Base-by-base conservation (phyloP, 2,797 vertebrate species). In the Ciconia nigra region DNA sequence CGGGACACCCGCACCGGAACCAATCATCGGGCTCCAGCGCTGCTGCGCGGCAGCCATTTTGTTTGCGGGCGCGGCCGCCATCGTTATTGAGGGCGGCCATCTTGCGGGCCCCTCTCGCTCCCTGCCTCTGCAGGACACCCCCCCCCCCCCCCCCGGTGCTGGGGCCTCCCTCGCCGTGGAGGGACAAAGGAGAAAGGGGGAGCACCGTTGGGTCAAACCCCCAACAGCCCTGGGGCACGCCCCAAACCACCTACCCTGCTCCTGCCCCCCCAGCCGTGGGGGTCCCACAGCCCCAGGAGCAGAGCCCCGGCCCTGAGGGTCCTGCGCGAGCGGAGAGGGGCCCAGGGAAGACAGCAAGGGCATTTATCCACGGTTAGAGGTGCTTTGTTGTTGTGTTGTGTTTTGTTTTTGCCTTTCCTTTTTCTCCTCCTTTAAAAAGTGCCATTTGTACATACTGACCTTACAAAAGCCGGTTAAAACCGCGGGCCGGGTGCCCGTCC, bases 341-440 rank as follows among this genome's bases (percentile, higher is more conserved):
- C 33, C 6, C 37, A 20, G 33, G 11, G 33, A 51, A 7, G 33
- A 17, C 24, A 37, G 16, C 9, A 4, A 15, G 11, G 31, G 8
- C 21, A 0, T 13, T 35, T 2, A 6, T 7, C 35, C 55, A 8
- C 2, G 11, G 15, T 57, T 21, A 52, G 73, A 52, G 39, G 15
- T 61, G 67, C 35, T 81, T 55, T 2, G 12, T 9, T 61, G 11
- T 3, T 13, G 20, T 8, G 0, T 15, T 6, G 14, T 17, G 37
- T 37, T 39, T 10, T 39, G 37, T 5, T 12, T 47, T 26, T 4
- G 11, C 7, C 29, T 79, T 33, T 86, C 63, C 33, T 86, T 76
- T 78, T 87, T 21, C 66, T 73, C 28, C 69, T 93, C 63, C 24
- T n/a, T 94, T 74, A 88, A 65, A 90, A 96, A 96, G 95, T 95